Percentiles rank a stretch among this genome's conserved stretches.
phyloP scores from a whole-genome alignment of 2,113 vertebrate species.

The Semicossyphus pulcher region DNA sequence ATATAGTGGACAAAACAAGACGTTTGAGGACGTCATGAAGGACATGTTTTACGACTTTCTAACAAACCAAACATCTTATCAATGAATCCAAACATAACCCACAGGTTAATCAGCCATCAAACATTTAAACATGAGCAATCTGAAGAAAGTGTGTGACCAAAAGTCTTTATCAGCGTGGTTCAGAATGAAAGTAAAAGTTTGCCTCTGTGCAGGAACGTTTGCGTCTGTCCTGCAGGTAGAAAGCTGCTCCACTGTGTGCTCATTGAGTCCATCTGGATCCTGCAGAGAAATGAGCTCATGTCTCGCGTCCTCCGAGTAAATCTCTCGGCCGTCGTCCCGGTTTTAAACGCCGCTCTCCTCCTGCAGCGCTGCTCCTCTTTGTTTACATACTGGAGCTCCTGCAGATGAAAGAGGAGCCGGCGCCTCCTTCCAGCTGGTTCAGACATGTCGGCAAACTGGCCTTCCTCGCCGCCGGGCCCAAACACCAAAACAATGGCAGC shows the following conservation, averaged over 20 bases:
- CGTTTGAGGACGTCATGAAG: too few species aligned
- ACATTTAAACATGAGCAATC: too few species aligned
- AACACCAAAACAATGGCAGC: slow-evolving; percentile 55
- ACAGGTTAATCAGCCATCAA: too few species aligned
- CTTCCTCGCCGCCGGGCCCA: slow-evolving; percentile 42
- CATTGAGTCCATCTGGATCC: slow-evolving; percentile 11
- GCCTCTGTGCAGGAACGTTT: neutral
- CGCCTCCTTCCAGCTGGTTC: slow-evolving; percentile 65
- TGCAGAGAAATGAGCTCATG: slow-evolving; percentile 36
- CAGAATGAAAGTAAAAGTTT: too few species aligned
- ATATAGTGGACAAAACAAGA: too few species aligned
- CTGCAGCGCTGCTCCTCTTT: slow-evolving; percentile 14
- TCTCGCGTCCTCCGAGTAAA: neutral
- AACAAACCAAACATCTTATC: too few species aligned
- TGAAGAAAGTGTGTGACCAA: too few species aligned
- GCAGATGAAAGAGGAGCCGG: slow-evolving; percentile 71
- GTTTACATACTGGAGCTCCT: slow-evolving; percentile 69
- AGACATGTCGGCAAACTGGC: slow-evolving; percentile 66
- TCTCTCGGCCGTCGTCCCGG: neutral
- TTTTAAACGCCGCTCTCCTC: neutral
- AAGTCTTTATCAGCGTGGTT: too few species aligned
- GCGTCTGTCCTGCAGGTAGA: neutral
- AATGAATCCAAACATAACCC: too few species aligned
- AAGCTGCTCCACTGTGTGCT: neutral
- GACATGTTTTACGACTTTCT: too few species aligned